Conservation (phyloP, 2,797 vertebrate genomes). For the Sebastes itinus region DNA sequence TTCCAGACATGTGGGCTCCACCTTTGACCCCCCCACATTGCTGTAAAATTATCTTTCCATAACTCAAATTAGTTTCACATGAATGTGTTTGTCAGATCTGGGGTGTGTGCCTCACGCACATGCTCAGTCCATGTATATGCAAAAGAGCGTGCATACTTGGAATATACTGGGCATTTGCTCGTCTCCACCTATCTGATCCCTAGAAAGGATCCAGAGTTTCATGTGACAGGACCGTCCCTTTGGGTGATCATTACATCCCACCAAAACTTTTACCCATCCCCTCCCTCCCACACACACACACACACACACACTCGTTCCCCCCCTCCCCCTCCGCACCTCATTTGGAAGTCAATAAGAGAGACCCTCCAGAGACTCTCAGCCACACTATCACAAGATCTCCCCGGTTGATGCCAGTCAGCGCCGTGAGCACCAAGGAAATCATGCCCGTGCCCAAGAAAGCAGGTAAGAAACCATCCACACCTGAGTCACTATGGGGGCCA, state of each 20-base stretch:
- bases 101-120: not conserved
- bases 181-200: slow-evolving; percentile 51
- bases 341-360: slow-evolving; percentile 77
- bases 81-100: not conserved
- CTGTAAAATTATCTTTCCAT: not conserved
- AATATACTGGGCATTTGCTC: slow-evolving; percentile 40
- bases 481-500: not conserved
- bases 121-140: slow-evolving; percentile 44
- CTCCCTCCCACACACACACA: not conserved
- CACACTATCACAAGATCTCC: slow-evolving; percentile 24
- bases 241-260: slow-evolving; percentile 29
- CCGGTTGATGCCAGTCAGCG: slow-evolving; percentile 29
- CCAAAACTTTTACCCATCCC: slow-evolving; percentile 11
- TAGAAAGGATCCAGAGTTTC: slow-evolving; percentile 61
- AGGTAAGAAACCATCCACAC: slow-evolving; percentile 65
- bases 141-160: slow-evolving; percentile 41
- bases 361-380: not conserved
- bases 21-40: not conserved
- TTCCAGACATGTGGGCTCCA: not conserved
- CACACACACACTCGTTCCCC: not conserved
- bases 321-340: slow-evolving; percentile 21
- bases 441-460: slow-evolving; percentile 78
- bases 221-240: slow-evolving; percentile 60
- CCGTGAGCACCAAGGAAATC: slow-evolving; percentile 41
- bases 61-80: not conserved